A percentile compares a stretch with the other conserved stretches of the same genome.
phyloP scores from a whole-genome alignment of 2,888 invertebrate species.

The Lycocerus yunnanus region DNA sequence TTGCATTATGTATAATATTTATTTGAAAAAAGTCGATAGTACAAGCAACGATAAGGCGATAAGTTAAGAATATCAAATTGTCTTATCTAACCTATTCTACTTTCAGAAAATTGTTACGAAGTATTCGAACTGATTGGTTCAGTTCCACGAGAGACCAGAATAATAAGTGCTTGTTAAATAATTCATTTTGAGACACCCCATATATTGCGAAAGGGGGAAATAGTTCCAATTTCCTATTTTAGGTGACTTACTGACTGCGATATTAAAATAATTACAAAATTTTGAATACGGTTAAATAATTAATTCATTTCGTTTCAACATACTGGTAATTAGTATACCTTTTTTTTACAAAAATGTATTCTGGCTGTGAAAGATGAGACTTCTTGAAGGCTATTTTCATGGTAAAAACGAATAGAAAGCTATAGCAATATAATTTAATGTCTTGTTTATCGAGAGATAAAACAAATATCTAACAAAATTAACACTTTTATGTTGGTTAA shows the following conservation, averaged over 20 bases:
- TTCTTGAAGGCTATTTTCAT: not conserved
- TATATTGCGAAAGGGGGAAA: not conserved
- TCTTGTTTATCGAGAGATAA: not conserved
- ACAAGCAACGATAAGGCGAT: not conserved
- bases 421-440: not conserved
- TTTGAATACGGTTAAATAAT: not conserved
- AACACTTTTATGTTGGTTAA: not conserved
- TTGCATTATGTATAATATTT: constrained; percentile 13
- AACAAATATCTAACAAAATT: not conserved
- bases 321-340: not conserved
- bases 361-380: not conserved
- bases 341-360: not conserved
- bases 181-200: not conserved
- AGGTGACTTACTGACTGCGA: not conserved
- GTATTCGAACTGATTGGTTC: not conserved
- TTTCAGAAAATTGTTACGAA: constrained; percentile 4
- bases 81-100: constrained; percentile 16
- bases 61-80: constrained; percentile 6
- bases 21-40: not conserved
- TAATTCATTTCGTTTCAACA: not conserved
- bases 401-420: not conserved
- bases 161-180: not conserved
- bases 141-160: not conserved
- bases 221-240: not conserved
- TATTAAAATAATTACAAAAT: too few species aligned